Evolutionary conservation across 2,797 vertebrate genomes (phyloP), one percentile per base, ranked within the genome.

Genomic region (Enoplosus armatus): DNA sequence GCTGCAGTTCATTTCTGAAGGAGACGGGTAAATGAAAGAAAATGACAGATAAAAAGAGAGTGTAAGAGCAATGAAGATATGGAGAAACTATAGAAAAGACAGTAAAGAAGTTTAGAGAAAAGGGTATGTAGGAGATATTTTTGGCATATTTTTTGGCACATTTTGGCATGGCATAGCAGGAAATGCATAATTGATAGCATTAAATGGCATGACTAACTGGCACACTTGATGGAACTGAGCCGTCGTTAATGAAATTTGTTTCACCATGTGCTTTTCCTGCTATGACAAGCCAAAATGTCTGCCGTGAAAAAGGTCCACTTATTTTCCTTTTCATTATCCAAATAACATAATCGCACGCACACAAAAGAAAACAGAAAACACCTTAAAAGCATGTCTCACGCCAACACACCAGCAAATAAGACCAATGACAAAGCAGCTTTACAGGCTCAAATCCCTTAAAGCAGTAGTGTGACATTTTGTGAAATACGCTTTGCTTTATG

Each of bases 1-100:
- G 60, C 61, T 43, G 18, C n/a, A 41, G 53, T 63, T 41, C 53
- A 74, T 12, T 53, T 63, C 22, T 48, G 29, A 27, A 61, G 22
- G 47, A 65, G 43, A 64, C 20, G 5, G 29, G 16, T 59, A 35
- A 64, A n/a, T n/a, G 11, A 59, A 48, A 56, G 31, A 68, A 70
- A 73, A 31, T 18, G 2, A 63, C 45, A 62, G 33, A n/a, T 47
- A 45, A 29, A 8, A 59, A 56, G 47, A 82, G 24, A 61, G 9
- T 24, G 33, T 35, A 15, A 41, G n/a, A 27, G 12, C 11, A 20
- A 14, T 33, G 27, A 62, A 59, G 5, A 60, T 10, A 27, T 26
- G n/a, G 45, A 39, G 20, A 51, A 67, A 29, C 18, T 33, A 33
- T 7, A 58, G 55, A 50, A 43, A 20, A 45, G 22, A 39, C 37